Conservation (phyloP, 2,113 vertebrate genomes). For the Gobiocypris rarus region DNA sequence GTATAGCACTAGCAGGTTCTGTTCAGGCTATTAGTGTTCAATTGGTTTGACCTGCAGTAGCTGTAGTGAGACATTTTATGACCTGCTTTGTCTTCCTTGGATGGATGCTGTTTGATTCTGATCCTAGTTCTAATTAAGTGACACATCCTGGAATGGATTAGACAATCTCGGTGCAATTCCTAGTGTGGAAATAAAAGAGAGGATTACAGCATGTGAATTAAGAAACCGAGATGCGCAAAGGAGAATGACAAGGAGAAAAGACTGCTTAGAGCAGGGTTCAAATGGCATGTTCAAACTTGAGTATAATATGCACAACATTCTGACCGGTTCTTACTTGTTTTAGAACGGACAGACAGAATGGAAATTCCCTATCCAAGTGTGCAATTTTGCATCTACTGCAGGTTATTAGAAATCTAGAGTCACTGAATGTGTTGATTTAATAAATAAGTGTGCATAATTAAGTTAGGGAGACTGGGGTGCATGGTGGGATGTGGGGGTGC, state of each 20-base stretch:
- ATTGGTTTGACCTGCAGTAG: background rate
- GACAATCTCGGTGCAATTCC: too few relatives aligned
- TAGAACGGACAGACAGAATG: background rate
- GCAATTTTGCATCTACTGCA: background rate
- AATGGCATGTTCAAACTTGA: constrained; percentile 22
- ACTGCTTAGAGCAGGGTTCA: constrained; percentile 7
- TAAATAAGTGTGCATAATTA: background rate
- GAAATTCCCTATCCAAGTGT: background rate
- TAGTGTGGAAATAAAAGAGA: too few relatives aligned
- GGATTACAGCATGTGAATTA: background rate
- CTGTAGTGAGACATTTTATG: background rate
- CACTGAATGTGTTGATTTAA: background rate
- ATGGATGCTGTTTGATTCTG: too few relatives aligned
- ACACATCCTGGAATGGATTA: too few relatives aligned
- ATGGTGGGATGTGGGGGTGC: background rate
- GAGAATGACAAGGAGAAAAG: background rate
- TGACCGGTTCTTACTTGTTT: background rate
- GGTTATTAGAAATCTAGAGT: background rate
- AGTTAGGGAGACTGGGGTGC: background rate
- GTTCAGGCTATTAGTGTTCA: background rate
- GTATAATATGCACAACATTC: background rate
- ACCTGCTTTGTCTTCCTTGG: background rate
- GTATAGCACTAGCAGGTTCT: background rate
- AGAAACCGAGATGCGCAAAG: background rate
- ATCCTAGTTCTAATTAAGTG: too few relatives aligned